These are phyloP conservation scores for Panagrolaimus sp. DNA, from an alignment of 1,140 invertebrate species.

Conservation along the genomic window DNA sequence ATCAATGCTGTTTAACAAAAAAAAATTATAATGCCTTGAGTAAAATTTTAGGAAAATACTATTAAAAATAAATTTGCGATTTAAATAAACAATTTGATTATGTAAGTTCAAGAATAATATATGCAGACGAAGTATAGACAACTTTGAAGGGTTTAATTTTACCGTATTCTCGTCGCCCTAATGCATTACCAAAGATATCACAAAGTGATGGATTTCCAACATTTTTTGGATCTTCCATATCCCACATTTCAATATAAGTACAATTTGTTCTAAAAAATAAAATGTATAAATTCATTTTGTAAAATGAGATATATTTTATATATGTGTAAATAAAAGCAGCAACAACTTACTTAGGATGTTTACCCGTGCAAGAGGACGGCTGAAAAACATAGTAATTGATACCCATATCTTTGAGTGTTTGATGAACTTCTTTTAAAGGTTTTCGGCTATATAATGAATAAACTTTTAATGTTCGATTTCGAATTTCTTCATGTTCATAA, in stretches of 20 bases:
- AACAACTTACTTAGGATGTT: slow-evolving; percentile 38
- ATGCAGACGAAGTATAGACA: slow-evolving; percentile 42
- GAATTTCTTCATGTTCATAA: slow-evolving; percentile 70
- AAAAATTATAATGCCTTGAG: too few species aligned
- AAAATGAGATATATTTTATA: not conserved
- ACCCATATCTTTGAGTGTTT: slow-evolving; percentile 46
- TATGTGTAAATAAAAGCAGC: not conserved
- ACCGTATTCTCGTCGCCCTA: not conserved
- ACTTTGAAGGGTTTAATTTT: slow-evolving; percentile 36
- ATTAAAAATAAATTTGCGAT: slow-evolving; percentile 6
- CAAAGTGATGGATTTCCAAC: slow-evolving; percentile 23
- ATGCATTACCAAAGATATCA: slow-evolving; percentile 22
- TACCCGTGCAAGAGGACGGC: slow-evolving; percentile 28
- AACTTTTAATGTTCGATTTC: slow-evolving; percentile 59
- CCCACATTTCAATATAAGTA: slow-evolving; percentile 55
- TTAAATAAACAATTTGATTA: slow-evolving; percentile 17
- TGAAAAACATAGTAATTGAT: slow-evolving; percentile 56
- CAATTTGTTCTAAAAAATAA: slow-evolving; percentile 43
- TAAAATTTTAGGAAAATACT: too few species aligned
- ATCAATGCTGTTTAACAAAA: too few species aligned
- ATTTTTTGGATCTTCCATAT: slow-evolving; percentile 45
- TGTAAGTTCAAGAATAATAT: slow-evolving; percentile 38
- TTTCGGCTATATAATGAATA: slow-evolving; percentile 57
- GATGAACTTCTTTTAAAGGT: slow-evolving; percentile 43
- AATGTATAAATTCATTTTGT: not conserved